These are phyloP conservation scores for Ailurus styani DNA, from an alignment of 2,113 vertebrate genomes.

Conservation along the genomic window DNA sequence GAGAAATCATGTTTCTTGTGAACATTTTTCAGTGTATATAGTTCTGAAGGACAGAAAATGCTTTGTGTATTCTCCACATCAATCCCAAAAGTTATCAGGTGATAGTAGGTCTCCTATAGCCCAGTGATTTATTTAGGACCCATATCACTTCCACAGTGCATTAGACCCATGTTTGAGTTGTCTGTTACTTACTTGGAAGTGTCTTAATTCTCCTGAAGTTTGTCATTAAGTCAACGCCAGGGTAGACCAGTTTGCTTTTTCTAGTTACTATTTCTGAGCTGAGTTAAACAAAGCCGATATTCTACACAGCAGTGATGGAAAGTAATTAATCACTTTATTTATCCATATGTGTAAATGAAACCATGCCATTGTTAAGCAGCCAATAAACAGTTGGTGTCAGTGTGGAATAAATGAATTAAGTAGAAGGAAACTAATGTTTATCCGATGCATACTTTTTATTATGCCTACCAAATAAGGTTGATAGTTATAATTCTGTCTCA, in stretches of 20 bases:
- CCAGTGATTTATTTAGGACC: neutral
- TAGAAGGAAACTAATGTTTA: neutral
- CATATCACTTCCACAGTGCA: neutral
- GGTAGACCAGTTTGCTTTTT: neutral
- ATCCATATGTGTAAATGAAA: conserved; percentile 15
- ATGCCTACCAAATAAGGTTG: neutral
- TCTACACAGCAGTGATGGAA: neutral
- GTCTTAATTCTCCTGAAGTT: neutral
- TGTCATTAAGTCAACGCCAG: neutral
- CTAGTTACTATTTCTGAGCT: neutral
- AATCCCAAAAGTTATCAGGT: neutral
- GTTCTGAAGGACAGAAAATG: neutral
- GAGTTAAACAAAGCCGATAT: neutral
- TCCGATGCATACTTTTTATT: neutral
- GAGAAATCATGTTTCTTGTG: neutral
- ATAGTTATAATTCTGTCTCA: neutral
- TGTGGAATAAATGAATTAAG: neutral
- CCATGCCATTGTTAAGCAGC: neutral
- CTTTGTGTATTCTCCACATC: neutral
- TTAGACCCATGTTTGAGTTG: too few species aligned
- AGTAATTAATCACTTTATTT: conserved; percentile 39
- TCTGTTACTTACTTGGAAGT: neutral
- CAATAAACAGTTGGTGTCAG: neutral
- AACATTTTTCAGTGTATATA: neutral
- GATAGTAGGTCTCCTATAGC: rapidly evolving